Base-by-base conservation (phyloP, 1,140 invertebrate genomes). In the Leguminivora glycinivorella region DNA sequence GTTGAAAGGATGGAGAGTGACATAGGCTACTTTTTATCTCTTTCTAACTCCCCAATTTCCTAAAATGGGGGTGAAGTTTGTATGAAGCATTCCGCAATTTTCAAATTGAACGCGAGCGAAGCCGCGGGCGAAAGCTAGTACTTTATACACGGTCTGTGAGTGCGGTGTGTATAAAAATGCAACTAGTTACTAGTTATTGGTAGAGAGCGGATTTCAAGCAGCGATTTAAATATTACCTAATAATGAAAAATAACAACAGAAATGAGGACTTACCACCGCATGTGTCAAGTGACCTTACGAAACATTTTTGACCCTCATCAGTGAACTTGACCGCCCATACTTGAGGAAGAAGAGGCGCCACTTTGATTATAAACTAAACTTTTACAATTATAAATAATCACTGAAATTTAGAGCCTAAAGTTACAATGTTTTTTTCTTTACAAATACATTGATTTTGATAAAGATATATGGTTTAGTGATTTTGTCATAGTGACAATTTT, bases 241-340 rank as follows among this genome's bases (percentile, higher is more conserved):
- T 40, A 40, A 40, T 3, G 9, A 26, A 60, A 34, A 69, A 68
- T 22, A 68, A 17, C 31, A 22, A 12, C n/a, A 4, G 47, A 34
- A 67, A 19, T 26, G 60, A 1, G 25, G 29, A 69, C 56, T 40
- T 68, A 90, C 88, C 87, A 79, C 88, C 88, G 10, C 79, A 67
- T n/a, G 83, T 83, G 68, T 87, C 85, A 40, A 90, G 69, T 4
- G 80, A 70, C 72, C 86, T 90, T n/a, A 90, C 73, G 68, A 89
- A 89, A 70, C 76, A 73, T 69, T 87, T 83, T 68, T 90, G 88
- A 2, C 84, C 83, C 60, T 88, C 83, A 69, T 77, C 81, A 75
- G 66, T 76, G 34, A 90, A 79, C 75, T 74, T 85, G 26, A 88
- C 70, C 78, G 88, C 83, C 88, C 88, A 90, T 77, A 90, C 81